Conservation (phyloP, 2,113 vertebrate genomes). For the Misgurnus anguillicaudatus region DNA sequence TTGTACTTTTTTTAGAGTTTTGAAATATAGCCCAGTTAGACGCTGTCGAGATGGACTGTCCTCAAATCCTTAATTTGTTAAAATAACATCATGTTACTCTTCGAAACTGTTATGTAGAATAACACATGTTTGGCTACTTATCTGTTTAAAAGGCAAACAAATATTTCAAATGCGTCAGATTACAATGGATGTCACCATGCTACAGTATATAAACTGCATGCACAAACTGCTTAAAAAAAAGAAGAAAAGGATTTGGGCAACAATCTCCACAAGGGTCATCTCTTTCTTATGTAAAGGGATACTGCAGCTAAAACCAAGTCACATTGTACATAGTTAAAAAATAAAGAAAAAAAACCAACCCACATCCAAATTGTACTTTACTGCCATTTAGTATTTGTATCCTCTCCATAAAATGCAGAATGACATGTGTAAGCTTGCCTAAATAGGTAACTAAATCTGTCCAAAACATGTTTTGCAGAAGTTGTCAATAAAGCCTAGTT, state of each 20-base stretch:
- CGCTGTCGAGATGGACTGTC: constrained; percentile 92
- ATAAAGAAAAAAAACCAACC: constrained; percentile 26
- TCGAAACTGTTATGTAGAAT: constrained; percentile 67
- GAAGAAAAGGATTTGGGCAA: constrained; percentile 76
- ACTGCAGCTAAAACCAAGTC: constrained; percentile 89
- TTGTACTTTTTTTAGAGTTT: constrained; percentile 85
- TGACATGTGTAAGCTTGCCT: constrained; percentile 98
- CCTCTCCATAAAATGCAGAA: constrained; percentile 94
- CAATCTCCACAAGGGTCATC: constrained; percentile 84
- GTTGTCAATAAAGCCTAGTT: constrained; percentile 99
- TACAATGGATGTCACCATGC: constrained; percentile 70
- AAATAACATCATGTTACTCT: constrained; percentile 63
- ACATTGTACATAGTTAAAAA: constrained; percentile 89
- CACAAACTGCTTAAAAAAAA: constrained; percentile 61
- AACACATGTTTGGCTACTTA: constrained; percentile 61
- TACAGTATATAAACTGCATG: constrained; percentile 72
- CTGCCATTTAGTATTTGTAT: constrained; percentile 90
- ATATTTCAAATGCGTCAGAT: constrained; percentile 59
- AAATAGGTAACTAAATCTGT: constrained; percentile 99
- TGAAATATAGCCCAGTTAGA: constrained; percentile 98
- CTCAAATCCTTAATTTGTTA: constrained; percentile 80
- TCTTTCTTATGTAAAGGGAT: constrained; percentile 86
- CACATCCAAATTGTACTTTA: constrained; percentile 78
- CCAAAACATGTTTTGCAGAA: constrained; percentile 93
- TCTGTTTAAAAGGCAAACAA: constrained; percentile 54